A percentile compares a stretch with the other conserved stretches of the same genome.
These are phyloP conservation scores for Heliconius melpomene DNA, from an alignment of 1,140 invertebrate species.

Conservation along the genomic window DNA sequence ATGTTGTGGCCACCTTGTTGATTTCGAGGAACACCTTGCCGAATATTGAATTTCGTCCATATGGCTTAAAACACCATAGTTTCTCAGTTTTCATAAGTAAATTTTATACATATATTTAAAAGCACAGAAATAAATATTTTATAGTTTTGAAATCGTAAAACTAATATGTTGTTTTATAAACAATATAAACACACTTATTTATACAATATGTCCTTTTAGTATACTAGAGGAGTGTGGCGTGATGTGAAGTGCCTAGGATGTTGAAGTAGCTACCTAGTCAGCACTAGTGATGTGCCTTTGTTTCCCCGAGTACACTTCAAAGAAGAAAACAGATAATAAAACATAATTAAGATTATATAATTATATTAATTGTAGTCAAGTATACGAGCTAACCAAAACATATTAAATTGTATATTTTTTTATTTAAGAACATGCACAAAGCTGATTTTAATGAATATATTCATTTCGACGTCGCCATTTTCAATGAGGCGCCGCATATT, in stretches of 20 bases:
- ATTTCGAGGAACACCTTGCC: slow-evolving; percentile 52
- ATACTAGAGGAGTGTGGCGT: not conserved
- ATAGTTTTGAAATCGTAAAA: no score
- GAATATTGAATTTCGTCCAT: slow-evolving; percentile 48
- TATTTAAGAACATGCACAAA: not conserved
- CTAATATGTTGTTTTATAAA: not conserved
- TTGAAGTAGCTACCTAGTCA: not conserved
- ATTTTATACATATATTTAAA: not conserved
- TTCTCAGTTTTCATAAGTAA: not conserved
- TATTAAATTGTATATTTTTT: not conserved
- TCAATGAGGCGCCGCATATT: slow-evolving; percentile 37
- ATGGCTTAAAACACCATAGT: slow-evolving; percentile 25
- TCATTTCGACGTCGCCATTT: slow-evolving; percentile 35
- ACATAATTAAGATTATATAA: no score
- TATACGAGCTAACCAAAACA: not conserved
- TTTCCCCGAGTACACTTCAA: not conserved
- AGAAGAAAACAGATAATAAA: not conserved
- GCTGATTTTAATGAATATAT: slow-evolving; percentile 24
- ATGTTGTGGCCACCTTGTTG: slow-evolving; percentile 65
- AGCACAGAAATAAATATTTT: no score
- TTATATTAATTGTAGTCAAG: no score
- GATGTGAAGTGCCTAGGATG: not conserved
- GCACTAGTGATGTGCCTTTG: not conserved
- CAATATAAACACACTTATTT: not conserved
- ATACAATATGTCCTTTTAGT: not conserved